Percentiles rank a stretch among this genome's conserved stretches.
phyloP scores from a whole-genome alignment of 2,113 vertebrate genomes.

The Hystrix cristata region DNA sequence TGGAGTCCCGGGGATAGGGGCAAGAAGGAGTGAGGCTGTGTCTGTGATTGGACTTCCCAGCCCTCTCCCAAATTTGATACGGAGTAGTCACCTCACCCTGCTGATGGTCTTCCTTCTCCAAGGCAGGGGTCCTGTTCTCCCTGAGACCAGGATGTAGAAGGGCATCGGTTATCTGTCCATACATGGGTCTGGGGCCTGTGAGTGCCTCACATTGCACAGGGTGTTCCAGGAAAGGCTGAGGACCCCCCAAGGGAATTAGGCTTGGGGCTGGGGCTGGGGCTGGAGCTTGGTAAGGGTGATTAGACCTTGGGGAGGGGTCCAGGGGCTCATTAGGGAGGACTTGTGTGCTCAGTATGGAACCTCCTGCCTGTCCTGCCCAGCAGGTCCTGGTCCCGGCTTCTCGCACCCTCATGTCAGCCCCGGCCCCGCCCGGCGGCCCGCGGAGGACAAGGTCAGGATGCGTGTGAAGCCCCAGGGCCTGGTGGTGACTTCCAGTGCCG shows the following conservation, averaged over 20 bases:
- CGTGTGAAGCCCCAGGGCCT: slow-evolving; percentile 91
- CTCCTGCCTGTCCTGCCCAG: slow-evolving; percentile 47
- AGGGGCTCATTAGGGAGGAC: neutral
- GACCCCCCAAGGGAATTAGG: neutral
- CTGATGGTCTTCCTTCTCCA: neutral
- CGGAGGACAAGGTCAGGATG: slow-evolving; percentile 91
- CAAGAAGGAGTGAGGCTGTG: neutral
- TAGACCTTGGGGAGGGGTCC: neutral
- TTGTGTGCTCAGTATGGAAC: neutral
- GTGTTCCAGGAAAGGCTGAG: neutral
- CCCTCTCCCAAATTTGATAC: neutral
- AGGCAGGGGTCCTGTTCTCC: neutral
- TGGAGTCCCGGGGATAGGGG: neutral
- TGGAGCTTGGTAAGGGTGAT: neutral
- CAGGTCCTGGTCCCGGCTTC: slow-evolving; percentile 88
- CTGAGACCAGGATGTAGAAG: neutral
- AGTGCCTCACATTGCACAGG: neutral
- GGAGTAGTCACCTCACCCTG: neutral
- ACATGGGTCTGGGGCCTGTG: neutral
- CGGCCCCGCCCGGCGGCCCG: slow-evolving; percentile 89
- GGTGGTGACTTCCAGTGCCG: slow-evolving; percentile 89
- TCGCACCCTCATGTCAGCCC: slow-evolving; percentile 90
- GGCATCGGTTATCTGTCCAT: neutral
- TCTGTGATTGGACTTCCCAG: neutral
- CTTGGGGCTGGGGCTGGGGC: neutral